Percentiles rank a stretch among this genome's conserved stretches.
Conservation (phyloP, 1,140 invertebrate genomes). For the Acromyrmex heyeri region DNA sequence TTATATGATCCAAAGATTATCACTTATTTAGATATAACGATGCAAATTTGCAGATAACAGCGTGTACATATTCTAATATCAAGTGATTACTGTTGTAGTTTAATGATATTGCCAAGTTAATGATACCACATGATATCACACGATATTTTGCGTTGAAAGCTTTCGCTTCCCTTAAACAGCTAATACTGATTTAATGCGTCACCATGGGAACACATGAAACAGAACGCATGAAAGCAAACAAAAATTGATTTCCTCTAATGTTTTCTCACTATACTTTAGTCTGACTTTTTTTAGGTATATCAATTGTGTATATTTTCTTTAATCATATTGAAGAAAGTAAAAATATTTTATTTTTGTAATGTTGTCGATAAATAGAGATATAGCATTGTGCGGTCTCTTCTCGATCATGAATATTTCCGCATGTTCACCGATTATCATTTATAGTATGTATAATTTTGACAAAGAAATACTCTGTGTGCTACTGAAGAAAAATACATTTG, state of each 20-base stretch:
- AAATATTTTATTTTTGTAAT: constrained; percentile 33
- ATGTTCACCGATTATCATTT: not conserved
- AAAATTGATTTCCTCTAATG: constrained; percentile 28
- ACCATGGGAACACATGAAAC: not conserved
- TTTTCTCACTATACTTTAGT: not conserved
- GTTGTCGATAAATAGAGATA: constrained; percentile 34
- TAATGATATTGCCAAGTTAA: constrained; percentile 33
- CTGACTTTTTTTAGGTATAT: not conserved
- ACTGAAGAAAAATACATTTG: constrained; percentile 2
- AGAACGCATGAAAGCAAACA: not conserved
- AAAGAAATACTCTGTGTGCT: not conserved
- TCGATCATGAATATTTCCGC: not conserved
- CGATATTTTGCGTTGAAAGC: constrained; percentile 14
- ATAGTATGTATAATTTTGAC: not conserved
- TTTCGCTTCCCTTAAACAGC: constrained; percentile 1
- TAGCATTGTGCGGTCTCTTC: not conserved
- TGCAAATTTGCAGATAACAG: not conserved
- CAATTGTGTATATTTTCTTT: not conserved
- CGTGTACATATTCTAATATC: not conserved
- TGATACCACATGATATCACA: constrained; percentile 12
- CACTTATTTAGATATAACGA: constrained; percentile 1
- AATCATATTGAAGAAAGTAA: not conserved
- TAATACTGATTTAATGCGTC: constrained; percentile 21
- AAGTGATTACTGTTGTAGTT: not conserved
- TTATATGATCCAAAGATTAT: not conserved